Percentiles rank a stretch among this genome's conserved stretches.
These are phyloP conservation scores for Vollenhovia emeryi DNA, from an alignment of 1,140 invertebrate species.

Conservation along the genomic window DNA sequence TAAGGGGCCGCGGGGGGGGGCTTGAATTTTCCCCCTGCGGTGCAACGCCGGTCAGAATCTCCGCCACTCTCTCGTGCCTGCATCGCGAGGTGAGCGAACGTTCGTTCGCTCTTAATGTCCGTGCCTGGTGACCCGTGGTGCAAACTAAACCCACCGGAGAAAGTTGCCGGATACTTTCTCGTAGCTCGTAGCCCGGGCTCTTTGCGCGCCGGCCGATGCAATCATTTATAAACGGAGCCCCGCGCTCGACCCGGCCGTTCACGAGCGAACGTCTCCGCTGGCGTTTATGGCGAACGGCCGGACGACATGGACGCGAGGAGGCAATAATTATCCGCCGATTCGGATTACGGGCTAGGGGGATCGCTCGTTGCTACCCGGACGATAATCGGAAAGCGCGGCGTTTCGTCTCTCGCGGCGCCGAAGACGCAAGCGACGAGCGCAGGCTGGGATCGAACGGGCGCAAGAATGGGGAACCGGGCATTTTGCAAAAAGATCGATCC, in stretches of 20 bases:
- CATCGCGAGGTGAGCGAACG: constrained; percentile 62
- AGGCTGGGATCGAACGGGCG: not conserved
- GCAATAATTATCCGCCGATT: not conserved
- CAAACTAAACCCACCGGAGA: constrained; percentile 84
- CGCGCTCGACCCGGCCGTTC: constrained; percentile 60
- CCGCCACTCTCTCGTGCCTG: constrained; percentile 39
- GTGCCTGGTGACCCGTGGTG: constrained; percentile 84
- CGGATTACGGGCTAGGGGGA: too few relatives aligned
- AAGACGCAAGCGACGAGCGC: constrained; percentile 7
- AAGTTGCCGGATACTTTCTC: constrained; percentile 84
- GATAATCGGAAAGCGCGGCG: not conserved
- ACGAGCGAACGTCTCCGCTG: constrained; percentile 36
- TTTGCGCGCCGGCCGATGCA: constrained; percentile 79
- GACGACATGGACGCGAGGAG: not conserved
- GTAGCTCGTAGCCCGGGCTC: constrained; percentile 72
- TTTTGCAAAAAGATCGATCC: constrained; percentile 66
- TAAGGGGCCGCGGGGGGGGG: not conserved
- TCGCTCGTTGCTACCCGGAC: too few relatives aligned
- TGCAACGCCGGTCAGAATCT: not conserved
- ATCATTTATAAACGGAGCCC: constrained; percentile 79
- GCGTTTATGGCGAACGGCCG: not conserved
- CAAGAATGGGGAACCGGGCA: constrained; percentile 53
- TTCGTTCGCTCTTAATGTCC: constrained; percentile 80
- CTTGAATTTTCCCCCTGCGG: constrained; percentile 1
- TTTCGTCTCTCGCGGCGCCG: not conserved